phyloP scores from a whole-genome alignment of 2,888 invertebrate genomes.

The Drosophila pullipes region DNA sequence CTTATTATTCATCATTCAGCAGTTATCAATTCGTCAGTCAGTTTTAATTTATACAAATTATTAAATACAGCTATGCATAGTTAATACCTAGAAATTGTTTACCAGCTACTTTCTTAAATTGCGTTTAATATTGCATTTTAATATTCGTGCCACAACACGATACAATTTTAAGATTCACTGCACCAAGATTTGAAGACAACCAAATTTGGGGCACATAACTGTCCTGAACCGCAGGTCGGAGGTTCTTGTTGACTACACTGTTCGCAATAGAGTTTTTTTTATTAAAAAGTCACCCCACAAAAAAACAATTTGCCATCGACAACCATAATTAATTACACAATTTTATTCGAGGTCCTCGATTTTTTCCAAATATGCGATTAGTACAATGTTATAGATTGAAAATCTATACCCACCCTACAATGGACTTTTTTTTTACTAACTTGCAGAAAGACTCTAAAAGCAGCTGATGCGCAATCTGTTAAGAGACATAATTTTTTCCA shows the following conservation, averaged over 20 bases:
- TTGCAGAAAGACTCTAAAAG: not conserved
- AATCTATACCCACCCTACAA: not conserved
- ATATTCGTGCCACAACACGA: not conserved
- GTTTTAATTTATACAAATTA: not conserved
- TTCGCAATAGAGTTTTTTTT: not conserved
- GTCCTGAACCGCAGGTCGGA: not conserved
- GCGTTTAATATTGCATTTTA: not conserved
- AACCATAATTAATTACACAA: not conserved
- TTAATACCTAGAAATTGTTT: not conserved
- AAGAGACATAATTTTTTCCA: not conserved
- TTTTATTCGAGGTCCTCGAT: not conserved
- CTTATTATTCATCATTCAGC: not conserved
- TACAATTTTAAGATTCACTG: not conserved
- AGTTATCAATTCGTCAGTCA: not conserved
- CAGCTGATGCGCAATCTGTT: no score
- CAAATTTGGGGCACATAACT: not conserved
- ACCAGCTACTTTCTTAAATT: not conserved
- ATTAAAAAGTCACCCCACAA: not conserved
- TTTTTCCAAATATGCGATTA: not conserved
- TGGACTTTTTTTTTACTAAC: not conserved
- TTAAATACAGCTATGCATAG: not conserved
- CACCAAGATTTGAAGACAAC: not conserved
- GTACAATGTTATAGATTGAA: not conserved
- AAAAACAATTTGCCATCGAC: not conserved
- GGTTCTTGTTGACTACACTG: not conserved